Evolutionary conservation across 2,113 vertebrate species (phyloP), one percentile per base, ranked within the genome.

Genomic region (Pygoscelis adeliae): DNA sequence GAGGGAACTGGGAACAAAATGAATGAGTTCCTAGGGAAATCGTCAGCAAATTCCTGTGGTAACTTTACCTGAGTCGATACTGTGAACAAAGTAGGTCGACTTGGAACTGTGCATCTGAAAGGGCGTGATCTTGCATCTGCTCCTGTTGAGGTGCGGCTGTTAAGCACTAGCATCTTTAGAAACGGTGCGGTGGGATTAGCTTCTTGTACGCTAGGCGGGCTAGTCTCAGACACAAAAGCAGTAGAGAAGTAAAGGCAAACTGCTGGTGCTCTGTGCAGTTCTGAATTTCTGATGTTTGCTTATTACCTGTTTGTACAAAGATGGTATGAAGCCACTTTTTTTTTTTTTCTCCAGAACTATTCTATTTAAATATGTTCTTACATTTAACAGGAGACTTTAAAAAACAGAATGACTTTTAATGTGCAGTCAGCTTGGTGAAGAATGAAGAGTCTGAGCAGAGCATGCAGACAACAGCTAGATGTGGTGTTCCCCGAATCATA

Each of bases 391-490:
- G n/a, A 87, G 49, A 38, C 71, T 77, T 50, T 65, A 19, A 55
- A 63, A 90, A 95, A 26, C 42, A 82, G 82, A 58, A 72, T 77
- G 11, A 42, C 46, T 80, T 92, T 29, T 59, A 93, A 47, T 49
- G 22, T 76, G 30, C 73, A 61, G 25, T 74, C 63, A 50, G 0
- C 59, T 69, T 38, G 74, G 56, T 80, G 81, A 34, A 36, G 81
- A 62, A 62, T 32, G 34, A 89, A 74, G 89, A 79, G 78, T 69
- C 79, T 96, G 77, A 93, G 79, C 58, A 95, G 47, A 74, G 92
- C 83, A 67, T 27, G 29, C 81, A 92, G 73, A 40, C 46, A 73
- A 70, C 89, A 91, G 78, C 58, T 81, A 19, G 61, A 12, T 44
- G 50, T 58, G 81, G 65, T 92, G 44, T 26, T 59, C 47, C 67